These are phyloP conservation scores for Cryptophagus acutangulus DNA, from an alignment of 2,888 invertebrate species.

Conservation along the genomic window DNA sequence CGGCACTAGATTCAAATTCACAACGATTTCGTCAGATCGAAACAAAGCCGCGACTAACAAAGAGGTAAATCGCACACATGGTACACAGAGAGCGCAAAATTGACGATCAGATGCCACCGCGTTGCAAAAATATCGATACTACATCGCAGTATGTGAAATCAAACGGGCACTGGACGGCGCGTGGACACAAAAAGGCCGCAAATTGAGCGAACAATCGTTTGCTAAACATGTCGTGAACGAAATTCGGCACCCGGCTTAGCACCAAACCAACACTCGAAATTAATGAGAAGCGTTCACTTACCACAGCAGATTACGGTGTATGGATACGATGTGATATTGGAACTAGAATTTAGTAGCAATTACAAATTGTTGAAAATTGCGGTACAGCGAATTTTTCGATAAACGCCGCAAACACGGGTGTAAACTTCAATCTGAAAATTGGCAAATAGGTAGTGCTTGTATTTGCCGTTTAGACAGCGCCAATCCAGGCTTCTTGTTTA, in stretches of 20 bases:
- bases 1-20: background rate
- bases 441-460: too few relatives aligned
- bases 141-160: too few relatives aligned
- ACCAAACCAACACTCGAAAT: background rate
- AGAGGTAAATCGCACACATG: constrained; percentile 16
- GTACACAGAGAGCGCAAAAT: constrained; percentile 4
- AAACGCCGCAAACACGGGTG: constrained; percentile 40
- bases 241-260: constrained; percentile 2
- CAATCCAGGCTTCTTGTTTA: constrained; percentile 26
- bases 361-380: too few relatives aligned
- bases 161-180: too few relatives aligned
- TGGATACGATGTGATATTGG: too few relatives aligned
- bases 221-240: too few relatives aligned
- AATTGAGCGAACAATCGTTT: too few relatives aligned
- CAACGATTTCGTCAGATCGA: constrained; percentile 6
- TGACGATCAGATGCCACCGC: background rate
- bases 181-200: too few relatives aligned
- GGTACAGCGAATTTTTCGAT: too few relatives aligned
- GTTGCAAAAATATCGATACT: background rate
- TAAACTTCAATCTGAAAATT: constrained; percentile 42
- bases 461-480: too few relatives aligned
- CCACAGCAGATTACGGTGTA: constrained; percentile 12
- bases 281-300: constrained; percentile 21
- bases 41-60: constrained; percentile 16
- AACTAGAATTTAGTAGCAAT: too few relatives aligned